Conservation (phyloP, 2,113 vertebrate genomes). For the Nycticorax nycticorax region DNA sequence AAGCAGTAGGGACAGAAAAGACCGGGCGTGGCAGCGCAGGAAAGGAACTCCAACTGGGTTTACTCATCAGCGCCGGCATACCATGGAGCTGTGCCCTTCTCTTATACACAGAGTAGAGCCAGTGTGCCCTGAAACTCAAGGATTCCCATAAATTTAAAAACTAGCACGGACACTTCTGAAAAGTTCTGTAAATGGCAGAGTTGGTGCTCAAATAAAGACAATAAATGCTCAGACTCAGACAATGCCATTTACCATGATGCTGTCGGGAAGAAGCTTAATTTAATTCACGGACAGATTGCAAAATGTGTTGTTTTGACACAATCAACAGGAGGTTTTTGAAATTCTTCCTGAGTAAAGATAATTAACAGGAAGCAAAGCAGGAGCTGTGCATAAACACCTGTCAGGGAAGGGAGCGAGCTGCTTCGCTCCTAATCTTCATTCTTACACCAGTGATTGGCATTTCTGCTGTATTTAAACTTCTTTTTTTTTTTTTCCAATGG, state of each 20-base stretch:
- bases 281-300: conserved; percentile 13
- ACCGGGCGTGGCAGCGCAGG: background rate
- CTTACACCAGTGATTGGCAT: background rate
- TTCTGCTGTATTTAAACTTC: background rate
- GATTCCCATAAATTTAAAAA: background rate
- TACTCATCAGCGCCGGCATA: background rate
- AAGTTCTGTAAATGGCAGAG: background rate
- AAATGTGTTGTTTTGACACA: conserved; percentile 52
- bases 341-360: conserved; percentile 15
- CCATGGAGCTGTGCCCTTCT: background rate
- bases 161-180: background rate
- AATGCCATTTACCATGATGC: background rate
- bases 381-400: background rate
- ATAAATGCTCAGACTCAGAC: background rate
- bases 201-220: accelerated
- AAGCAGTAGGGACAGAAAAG: background rate
- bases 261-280: background rate
- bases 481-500: background rate
- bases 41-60: background rate
- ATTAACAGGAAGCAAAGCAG: conserved; percentile 5
- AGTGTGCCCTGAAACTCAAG: background rate
- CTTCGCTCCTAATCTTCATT: background rate
- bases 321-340: conserved; percentile 38
- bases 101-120: background rate
- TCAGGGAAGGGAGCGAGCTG: background rate